Evolutionary conservation across 2,888 invertebrate species (phyloP), one percentile per base, ranked within the genome.

Genomic region (Griposia aprilina): DNA sequence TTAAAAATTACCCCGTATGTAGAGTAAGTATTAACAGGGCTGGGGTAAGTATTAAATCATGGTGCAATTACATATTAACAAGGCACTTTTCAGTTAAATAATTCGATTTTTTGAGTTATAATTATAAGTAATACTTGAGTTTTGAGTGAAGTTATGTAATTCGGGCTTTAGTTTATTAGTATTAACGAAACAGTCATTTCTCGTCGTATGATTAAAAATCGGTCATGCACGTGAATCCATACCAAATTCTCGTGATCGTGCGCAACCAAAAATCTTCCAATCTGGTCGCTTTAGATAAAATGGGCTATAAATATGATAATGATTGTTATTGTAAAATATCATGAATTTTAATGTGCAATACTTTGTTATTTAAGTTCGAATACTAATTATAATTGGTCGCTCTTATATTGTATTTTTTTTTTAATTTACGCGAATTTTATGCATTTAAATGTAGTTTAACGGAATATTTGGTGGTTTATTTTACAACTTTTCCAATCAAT

Each of bases 321-420:
- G 50, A 69, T 57, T 79, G 36, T 76, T 83, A 79, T 78, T 76
- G 68, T 80, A 80, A 71, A 6, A 68, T 75, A 70, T 65, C 68
- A 67, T 84, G 77, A 82, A 87, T 85, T 82, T 79, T 74, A 82
- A 84, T 83, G 68, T 59, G 13, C 59, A 74, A 76, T 69, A 78
- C 63, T 73, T 67, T 75, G 62, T n/a, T 73, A 77, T 80, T 80
- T 80, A 82, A 82, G 75, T 72, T 79, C 66, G 81, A 75, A 85
- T 83, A 78, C 74, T 76, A 85, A 87, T 85, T 81, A 76, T 85
- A 78, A 87, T 81, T 80, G 78, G 66, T 71, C 41, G 36, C 76
- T 62, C 60, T 78, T 55, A 41, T 50, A 74, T 74, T 69, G 67
- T 52, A 69, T 74, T 77, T 78, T 75, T 75, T 78, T 66, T 57